A percentile compares a stretch with the other conserved stretches of the same genome.
Evolutionary conservation across 2,113 vertebrate species (phyloP).

Genomic region (Artemisiospiza belli): DNA sequence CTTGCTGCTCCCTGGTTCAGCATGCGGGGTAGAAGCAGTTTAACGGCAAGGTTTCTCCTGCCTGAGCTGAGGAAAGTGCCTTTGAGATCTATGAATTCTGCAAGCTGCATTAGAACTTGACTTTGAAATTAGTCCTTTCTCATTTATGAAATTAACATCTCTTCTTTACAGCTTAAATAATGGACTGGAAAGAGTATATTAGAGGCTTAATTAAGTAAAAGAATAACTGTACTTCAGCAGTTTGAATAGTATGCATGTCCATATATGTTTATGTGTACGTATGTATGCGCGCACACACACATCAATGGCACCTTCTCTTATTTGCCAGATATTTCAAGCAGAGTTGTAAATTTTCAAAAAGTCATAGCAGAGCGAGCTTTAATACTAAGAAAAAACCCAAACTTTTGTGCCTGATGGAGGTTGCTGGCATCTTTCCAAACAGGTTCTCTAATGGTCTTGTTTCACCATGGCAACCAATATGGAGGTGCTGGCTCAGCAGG

Average conservation of each 20-base stretch:
- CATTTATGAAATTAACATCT: background rate
- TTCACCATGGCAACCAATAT: constrained; percentile 87
- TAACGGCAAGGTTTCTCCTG: background rate
- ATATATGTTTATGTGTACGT: rapidly evolving
- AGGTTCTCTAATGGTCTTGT: constrained; percentile 89
- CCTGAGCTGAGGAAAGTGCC: background rate
- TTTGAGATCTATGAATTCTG: background rate
- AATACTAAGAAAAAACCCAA: constrained; percentile 4
- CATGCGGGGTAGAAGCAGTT: background rate
- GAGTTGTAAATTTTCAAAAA: background rate
- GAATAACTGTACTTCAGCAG: background rate
- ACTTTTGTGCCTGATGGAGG: constrained; percentile 73
- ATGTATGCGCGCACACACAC: rapidly evolving
- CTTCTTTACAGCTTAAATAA: background rate
- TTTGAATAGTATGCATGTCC: background rate
- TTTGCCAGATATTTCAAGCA: background rate
- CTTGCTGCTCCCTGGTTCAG: background rate
- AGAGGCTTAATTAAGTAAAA: background rate
- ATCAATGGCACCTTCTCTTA: background rate
- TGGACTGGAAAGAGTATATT: background rate
- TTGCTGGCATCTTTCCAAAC: constrained; percentile 80
- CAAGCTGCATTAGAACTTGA: background rate
- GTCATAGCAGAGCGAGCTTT: background rate
- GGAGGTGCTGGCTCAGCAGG: constrained; percentile 91
- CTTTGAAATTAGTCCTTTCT: background rate